Conservation (phyloP, 2,888 invertebrate genomes). For the Sarcophaga carnaria region DNA sequence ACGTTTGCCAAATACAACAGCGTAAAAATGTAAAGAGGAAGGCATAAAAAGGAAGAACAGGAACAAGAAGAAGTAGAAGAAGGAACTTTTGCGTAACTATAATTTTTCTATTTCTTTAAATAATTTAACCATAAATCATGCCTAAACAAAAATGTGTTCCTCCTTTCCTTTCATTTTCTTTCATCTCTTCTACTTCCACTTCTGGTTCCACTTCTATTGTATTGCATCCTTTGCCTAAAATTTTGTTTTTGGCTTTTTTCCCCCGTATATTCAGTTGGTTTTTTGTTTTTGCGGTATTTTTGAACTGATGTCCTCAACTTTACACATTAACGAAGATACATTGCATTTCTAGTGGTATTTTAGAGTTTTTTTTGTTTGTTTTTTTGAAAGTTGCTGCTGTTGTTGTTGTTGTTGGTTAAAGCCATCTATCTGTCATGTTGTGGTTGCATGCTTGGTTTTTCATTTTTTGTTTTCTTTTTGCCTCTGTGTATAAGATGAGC, state of each 20-base stretch:
- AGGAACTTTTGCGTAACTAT: conserved; percentile 51
- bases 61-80: conserved; percentile 1
- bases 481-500: neutral
- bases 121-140: conserved; percentile 69
- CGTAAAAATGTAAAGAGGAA: too few relatives aligned
- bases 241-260: too few relatives aligned
- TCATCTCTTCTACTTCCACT: conserved; percentile 18
- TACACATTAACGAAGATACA: conserved; percentile 70
- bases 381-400: conserved; percentile 40
- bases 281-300: conserved; percentile 31
- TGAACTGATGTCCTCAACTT: conserved; percentile 68
- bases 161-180: conserved; percentile 21
- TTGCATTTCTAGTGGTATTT: conserved; percentile 63
- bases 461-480: neutral
- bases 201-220: conserved; percentile 13
- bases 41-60: neutral
- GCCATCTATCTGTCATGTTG: conserved; percentile 69
- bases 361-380: neutral
- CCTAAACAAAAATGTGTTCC: conserved; percentile 56
- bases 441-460: conserved; percentile 65
- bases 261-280: conserved; percentile 1
- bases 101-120: conserved; percentile 67
- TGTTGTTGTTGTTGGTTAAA: conserved; percentile 63
- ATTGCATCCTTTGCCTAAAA: too few relatives aligned
- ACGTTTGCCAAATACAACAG: conserved; percentile 16